Evolutionary conservation across 2,797 vertebrate species (phyloP), one percentile per base, ranked within the genome.

Genomic region (Neostethus bicornis): DNA sequence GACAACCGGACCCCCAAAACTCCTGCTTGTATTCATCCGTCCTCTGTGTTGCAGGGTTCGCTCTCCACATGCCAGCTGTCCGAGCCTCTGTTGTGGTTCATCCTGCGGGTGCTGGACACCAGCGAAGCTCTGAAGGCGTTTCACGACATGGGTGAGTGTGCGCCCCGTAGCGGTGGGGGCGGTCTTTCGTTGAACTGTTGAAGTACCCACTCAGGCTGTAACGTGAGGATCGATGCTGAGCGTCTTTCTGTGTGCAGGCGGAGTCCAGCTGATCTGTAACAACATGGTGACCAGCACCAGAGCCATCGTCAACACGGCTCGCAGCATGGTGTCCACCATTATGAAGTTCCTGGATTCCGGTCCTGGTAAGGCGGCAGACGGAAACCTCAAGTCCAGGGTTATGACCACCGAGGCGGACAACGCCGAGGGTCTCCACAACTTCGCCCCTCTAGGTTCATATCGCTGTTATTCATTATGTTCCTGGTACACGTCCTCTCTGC

Each of bases 281-380:
- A 99, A 99, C 86, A 99, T 99, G 97, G 97, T 99, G 79, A 99
- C 97, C 2, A 99, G 97, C 84, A 99, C 97, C n/a, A 92, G 97
- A 80, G 97, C 97, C 70, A 99, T 99, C 55, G 96, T 99, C 61
- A 99, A 99, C 86, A 99, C 97, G 12, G 97, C 97, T 7, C 95
- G 97, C 84, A 99, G 97, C 79, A 99, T 99, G 97, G 97, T 99
- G 65, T 99, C 97, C 26, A 99, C 97, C 64, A 99, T 99, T 79
- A 99, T 99, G 97, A 99, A 99, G 87, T 99, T 99, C 83, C 91
- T 99, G 58, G 97, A 99, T 77, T 96, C 93, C 3, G 96, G 96
- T 19, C 96, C 96, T 1, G 96, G 94, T 63, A 99, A 99, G 85
- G 83, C 92, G 0, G 86, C 94, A 1, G 97, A 99, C 1, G 96